Base-by-base conservation (phyloP, 35 echinoderm and acorn worm species). In the Diadema setosum region DNA sequence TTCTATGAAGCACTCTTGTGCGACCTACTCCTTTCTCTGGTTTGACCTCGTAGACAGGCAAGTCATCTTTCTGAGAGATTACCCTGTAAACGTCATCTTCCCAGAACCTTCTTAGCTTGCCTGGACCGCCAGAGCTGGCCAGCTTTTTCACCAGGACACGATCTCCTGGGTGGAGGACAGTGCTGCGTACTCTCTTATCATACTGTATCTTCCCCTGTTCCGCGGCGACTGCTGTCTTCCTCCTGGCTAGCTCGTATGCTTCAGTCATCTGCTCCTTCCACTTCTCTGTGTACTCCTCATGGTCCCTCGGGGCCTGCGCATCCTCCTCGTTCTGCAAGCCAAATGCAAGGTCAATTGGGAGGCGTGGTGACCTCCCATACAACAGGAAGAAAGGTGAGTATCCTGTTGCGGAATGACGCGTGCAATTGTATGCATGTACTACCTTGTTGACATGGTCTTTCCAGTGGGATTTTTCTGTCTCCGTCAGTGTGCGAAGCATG, bases 11-110 rank as follows among this genome's bases (percentile, higher is more conserved):
- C 39, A 69, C 70, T 27, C 88, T 58, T 7, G 36, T 31, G 32
- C 52, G 39, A 34, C 60, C 81, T 23, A 42, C 46, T 25, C 46
- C 83, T 48, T 65, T 42, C 34, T 94, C 93, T 16, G 87, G 81
- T 0, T 46, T 57, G 7, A 86, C 88, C 34, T 91, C 93, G 80
- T 87, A 95, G 14, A 95, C 93, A 5, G 93, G 93, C 36, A 87
- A 59, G 27, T 91, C 93, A 17, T 44, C 81, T 42, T 55, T 80
- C 5, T 80, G 67, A 36, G 45, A 39, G 20, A 45, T 49, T 8
- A 95, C 83, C 3, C 90, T 87, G 18, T 17, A 36, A 15, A 82
- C 82, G 26, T 44, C 64, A 20, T 90, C 58, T 44, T 91, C 88
- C 63, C 70, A 95, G 44, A 87, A 87, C 17, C 82, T 50, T 17